Conservation (phyloP, 2,113 vertebrate species). For the Pampusana beccarii region DNA sequence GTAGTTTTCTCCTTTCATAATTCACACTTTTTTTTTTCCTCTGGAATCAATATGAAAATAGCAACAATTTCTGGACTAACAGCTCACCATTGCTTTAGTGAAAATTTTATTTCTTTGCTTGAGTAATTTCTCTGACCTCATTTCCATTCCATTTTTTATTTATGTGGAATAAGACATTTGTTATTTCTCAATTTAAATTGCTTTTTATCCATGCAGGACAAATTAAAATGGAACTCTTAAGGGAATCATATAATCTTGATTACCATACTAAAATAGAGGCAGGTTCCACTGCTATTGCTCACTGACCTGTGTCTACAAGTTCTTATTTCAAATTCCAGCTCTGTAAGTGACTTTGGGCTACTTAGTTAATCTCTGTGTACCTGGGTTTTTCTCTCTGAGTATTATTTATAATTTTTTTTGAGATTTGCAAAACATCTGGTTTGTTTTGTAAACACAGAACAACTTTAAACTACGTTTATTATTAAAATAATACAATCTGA, state of each 20-base stretch:
- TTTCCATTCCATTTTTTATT: constrained; percentile 41
- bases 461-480: not conserved
- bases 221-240: constrained; percentile 37
- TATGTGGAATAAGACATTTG: constrained; percentile 29
- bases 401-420: not conserved
- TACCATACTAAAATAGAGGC: constrained; percentile 19
- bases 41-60: not conserved
- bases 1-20: not conserved
- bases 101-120: constrained; percentile 34
- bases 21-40: not conserved
- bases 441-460: not conserved
- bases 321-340: not conserved
- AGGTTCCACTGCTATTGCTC: not conserved
- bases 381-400: not conserved
- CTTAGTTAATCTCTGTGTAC: not conserved
- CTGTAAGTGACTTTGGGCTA: not conserved
- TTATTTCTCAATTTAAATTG: constrained; percentile 53
- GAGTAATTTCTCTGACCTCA: constrained; percentile 20
- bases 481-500: not conserved
- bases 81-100: not conserved
- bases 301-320: constrained; percentile 2
- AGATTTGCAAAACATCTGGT: not conserved
- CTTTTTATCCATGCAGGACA: constrained; percentile 49
- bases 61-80: constrained; percentile 6
- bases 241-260: constrained; percentile 8